Evolutionary conservation across 1,140 invertebrate species (phyloP), one percentile per base, ranked within the genome.

Genomic region (Sycophaga agraensis): DNA sequence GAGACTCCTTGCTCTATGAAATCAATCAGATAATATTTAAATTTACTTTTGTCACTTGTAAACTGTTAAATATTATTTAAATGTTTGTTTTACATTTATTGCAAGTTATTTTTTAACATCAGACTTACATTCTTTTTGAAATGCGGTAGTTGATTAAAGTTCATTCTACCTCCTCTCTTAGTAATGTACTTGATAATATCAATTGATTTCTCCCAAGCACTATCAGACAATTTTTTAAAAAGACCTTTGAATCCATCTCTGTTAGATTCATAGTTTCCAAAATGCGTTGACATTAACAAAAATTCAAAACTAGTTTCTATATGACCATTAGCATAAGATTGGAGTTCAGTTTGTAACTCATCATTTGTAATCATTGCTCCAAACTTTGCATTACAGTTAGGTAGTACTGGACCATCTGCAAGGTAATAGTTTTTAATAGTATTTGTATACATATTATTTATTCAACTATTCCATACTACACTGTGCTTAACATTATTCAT

Each of bases 211-310:
- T 87, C 82, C 88, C 91, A 94, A 12, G 86, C 80, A 21, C 86
- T 73, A 64, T 94, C 91, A 3, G 91, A 90, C 8, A 91, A 72
- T 65, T 87, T 85, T 51, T 85, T 83, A 77, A 90, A 92, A 11
- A 91, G 77, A 70, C 85, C 87, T 65, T 86, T 84, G 76, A 94
- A 93, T 11, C 91, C 91, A 28, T 83, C 82, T 37, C 91, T 82
- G 75, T 91, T 88, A 46, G 85, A 85, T 69, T 89, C 84, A 73
- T 88, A 92, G 68, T 89, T 91, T 48, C 87, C 87, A 76, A 91
- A 93, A 74, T 90, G 86, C 2, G 88, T 86, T 8, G 90, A 85
- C 77, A 91, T 84, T 3, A 91, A 73, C 14, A 93, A 78, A 65
- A 87, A 91, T 57, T 91, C 85, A 63, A 88, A 91, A 11, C 89